These are phyloP conservation scores for Yoshiicerus persimilis DNA, from an alignment of 1,140 invertebrate genomes.

Conservation along the genomic window DNA sequence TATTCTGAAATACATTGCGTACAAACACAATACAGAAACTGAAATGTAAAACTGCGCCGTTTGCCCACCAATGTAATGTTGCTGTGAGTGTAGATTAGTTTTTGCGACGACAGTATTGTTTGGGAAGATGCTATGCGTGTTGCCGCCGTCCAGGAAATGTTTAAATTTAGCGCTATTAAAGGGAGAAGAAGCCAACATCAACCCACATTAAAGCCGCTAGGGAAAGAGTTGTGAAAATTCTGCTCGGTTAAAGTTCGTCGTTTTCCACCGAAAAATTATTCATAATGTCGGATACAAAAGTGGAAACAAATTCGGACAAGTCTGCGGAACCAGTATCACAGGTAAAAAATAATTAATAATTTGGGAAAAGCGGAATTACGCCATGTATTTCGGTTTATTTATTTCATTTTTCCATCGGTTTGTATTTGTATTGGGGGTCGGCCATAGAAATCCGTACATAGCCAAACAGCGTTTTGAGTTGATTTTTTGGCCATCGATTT, in stretches of 20 bases:
- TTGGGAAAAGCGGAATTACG: not conserved
- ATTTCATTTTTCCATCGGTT: not conserved
- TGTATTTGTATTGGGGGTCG: conserved; percentile 34
- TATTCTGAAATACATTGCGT: too few species aligned
- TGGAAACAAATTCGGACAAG: conserved; percentile 38
- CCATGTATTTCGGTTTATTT: not conserved
- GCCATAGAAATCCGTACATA: conserved; percentile 1
- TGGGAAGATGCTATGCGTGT: conserved; percentile 5
- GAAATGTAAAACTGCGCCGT: too few species aligned
- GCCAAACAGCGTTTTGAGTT: not conserved
- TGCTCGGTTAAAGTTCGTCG: not conserved
- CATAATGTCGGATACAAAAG: conserved; percentile 39
- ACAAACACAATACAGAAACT: too few species aligned
- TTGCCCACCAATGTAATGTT: not conserved
- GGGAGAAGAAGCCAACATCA: conserved; percentile 4
- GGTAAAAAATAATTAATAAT: not conserved
- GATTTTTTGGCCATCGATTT: not conserved
- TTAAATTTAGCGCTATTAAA: not conserved
- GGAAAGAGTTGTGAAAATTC: not conserved
- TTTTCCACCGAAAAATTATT: not conserved
- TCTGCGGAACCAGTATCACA: not conserved
- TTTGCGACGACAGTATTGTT: conserved; percentile 6
- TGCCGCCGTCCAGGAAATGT: conserved; percentile 5
- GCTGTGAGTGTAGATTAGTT: not conserved
- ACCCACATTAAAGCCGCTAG: conserved; percentile 10